A percentile compares a stretch with the other conserved stretches of the same genome.
Evolutionary conservation across 2,888 invertebrate genomes (phyloP).

Genomic region (Chrysolina haemoptera): DNA sequence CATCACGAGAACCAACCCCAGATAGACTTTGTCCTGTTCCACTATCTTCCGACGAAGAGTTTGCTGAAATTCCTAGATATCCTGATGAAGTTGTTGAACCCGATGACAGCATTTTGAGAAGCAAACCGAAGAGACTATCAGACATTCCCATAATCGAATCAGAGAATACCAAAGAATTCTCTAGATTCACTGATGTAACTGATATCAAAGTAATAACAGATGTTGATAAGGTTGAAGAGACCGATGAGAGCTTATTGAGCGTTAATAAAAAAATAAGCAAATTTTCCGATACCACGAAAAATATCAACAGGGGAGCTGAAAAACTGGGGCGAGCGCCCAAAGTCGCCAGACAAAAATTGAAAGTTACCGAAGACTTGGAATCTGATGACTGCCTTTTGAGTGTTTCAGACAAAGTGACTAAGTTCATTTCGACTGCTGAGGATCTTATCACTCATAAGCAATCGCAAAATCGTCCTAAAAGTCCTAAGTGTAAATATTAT

Average conservation of each 20-base stretch:
- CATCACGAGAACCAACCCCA: conserved; percentile 83
- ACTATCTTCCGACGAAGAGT: conserved; percentile 72
- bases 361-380: conserved; percentile 72
- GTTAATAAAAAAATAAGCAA: conserved; percentile 74
- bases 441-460: conserved; percentile 58
- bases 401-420: conserved; percentile 80
- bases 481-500: conserved; percentile 60
- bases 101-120: conserved; percentile 74
- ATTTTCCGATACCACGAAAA: conserved; percentile 67
- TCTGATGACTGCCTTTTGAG: conserved; percentile 78
- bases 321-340: conserved; percentile 65
- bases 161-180: conserved; percentile 74
- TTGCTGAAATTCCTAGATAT: conserved; percentile 77
- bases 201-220: conserved; percentile 61
- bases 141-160: conserved; percentile 75
- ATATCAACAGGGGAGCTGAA: conserved; percentile 58
- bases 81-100: conserved; percentile 84
- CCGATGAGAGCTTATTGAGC: conserved; percentile 72
- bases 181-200: conserved; percentile 62
- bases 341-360: conserved; percentile 71
- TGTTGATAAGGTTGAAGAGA: conserved; percentile 66
- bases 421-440: conserved; percentile 75
- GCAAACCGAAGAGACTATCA: conserved; percentile 67
- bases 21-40: conserved; percentile 81
- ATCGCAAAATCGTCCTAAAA: conserved; percentile 62